Percentiles rank a stretch among this genome's conserved stretches.
phyloP scores from a whole-genome alignment of 2,113 vertebrate species.

The Catharus bicknelli region DNA sequence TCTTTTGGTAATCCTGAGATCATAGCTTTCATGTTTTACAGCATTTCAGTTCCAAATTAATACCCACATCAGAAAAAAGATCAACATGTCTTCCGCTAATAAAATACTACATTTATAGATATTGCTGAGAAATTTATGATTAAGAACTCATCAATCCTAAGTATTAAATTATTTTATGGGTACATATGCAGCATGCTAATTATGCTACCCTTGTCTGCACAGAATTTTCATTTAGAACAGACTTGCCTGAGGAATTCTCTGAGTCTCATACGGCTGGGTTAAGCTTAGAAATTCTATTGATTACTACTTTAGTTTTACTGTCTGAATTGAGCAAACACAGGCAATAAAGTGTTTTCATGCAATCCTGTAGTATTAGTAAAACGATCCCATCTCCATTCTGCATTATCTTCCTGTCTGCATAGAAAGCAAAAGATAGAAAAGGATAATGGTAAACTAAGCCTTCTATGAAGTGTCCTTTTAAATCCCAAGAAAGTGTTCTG shows the following conservation, averaged over 20 bases:
- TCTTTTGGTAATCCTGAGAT: background rate
- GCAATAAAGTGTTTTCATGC: background rate
- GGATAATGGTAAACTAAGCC: background rate
- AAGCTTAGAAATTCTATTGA: background rate
- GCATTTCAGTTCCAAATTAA: background rate
- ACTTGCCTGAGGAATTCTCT: background rate
- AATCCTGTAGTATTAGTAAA: background rate
- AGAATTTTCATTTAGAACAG: background rate
- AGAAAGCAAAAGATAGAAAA: background rate
- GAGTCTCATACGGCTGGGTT: background rate
- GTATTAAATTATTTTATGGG: background rate
- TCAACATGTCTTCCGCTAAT: background rate
- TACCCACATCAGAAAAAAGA: background rate
- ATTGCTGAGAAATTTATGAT: background rate
- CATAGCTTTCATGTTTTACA: background rate
- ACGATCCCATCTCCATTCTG: background rate
- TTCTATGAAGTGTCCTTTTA: background rate
- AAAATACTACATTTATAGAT: background rate
- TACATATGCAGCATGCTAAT: background rate
- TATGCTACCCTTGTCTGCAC: background rate
- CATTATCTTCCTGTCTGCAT: background rate
- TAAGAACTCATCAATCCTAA: background rate
- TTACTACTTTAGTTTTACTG: background rate
- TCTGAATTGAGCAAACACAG: background rate
- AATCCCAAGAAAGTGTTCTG: background rate